Conservation (phyloP, 2,113 vertebrate genomes). For the Macquaria australasica region DNA sequence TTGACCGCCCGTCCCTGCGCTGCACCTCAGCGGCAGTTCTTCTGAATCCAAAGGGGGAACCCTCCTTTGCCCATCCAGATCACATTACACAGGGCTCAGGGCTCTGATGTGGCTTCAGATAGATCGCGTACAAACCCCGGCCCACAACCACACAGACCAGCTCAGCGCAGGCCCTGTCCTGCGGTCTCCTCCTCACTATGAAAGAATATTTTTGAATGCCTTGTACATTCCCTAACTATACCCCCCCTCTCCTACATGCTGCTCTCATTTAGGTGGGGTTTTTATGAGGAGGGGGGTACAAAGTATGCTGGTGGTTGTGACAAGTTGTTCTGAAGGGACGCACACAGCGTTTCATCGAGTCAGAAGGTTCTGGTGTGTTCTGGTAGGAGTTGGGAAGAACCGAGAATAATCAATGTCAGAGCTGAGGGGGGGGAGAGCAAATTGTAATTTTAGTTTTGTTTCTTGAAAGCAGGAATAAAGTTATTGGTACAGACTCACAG, state of each 20-base stretch:
- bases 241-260: slow-evolving; percentile 57
- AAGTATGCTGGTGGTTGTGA: slow-evolving; percentile 49
- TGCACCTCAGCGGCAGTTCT: slow-evolving; percentile 64
- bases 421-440: neutral
- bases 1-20: slow-evolving; percentile 55
- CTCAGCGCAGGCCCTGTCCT: slow-evolving; percentile 69
- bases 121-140: slow-evolving; percentile 72
- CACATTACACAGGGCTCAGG: slow-evolving; percentile 72
- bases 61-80: slow-evolving; percentile 70
- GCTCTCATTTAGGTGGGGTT: slow-evolving; percentile 68
- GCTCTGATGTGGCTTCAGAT: slow-evolving; percentile 82
- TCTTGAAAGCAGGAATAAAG: neutral
- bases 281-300: neutral
- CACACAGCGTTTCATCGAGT: slow-evolving; percentile 29
- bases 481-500: neutral
- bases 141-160: slow-evolving; percentile 72
- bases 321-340: slow-evolving; percentile 49
- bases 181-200: slow-evolving; percentile 74
- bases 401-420: slow-evolving; percentile 42
- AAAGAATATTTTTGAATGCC: slow-evolving; percentile 76
- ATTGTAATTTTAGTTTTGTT: neutral
- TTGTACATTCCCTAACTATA: slow-evolving; percentile 64
- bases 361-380: slow-evolving; percentile 33
- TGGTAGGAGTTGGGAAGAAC: neutral
- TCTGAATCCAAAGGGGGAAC: slow-evolving; percentile 65